phyloP scores from a whole-genome alignment of 2,113 vertebrate species.

The Hypomesus transpacificus region DNA sequence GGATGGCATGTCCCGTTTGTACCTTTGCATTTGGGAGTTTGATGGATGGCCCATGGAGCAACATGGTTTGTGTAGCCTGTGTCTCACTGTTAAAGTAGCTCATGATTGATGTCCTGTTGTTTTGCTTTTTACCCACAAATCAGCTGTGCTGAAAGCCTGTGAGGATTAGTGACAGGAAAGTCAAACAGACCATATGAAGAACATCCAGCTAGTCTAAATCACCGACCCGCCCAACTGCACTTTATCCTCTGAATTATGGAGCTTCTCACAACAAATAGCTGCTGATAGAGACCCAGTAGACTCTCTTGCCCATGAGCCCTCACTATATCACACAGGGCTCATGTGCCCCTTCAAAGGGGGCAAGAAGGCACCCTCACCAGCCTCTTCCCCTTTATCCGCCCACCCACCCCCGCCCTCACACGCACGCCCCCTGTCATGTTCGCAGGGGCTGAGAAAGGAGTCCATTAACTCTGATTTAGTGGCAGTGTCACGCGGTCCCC shows the following conservation, averaged over 20 bases:
- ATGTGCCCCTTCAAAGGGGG: constrained; percentile 53
- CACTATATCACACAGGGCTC: not conserved
- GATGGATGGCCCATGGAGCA: constrained; percentile 48
- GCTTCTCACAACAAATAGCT: constrained; percentile 39
- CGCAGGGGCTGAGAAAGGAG: constrained; percentile 67
- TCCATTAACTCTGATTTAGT: constrained; percentile 78
- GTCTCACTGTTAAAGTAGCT: constrained; percentile 29
- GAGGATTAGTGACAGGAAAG: constrained; percentile 23
- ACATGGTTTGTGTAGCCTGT: constrained; percentile 38
- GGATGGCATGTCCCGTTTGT: constrained; percentile 11
- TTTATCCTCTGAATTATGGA: constrained; percentile 24
- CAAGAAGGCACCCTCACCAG: constrained; percentile 51
- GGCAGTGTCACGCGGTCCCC: constrained; percentile 65
- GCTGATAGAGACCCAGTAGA: constrained; percentile 25
- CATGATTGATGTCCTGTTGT: constrained; percentile 39
- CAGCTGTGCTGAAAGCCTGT: constrained; percentile 15
- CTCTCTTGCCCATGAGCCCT: not conserved
- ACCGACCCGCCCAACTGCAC: not conserved
- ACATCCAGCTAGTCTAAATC: constrained; percentile 37
- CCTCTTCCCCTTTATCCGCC: constrained; percentile 26
- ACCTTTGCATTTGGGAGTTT: constrained; percentile 24
- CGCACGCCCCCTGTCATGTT: constrained; percentile 69
- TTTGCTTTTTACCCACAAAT: constrained; percentile 39
- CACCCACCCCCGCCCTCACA: constrained; percentile 21
- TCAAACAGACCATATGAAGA: constrained; percentile 43